phyloP scores from a whole-genome alignment of 2,113 vertebrate species.

The Steatornis caripensis region DNA sequence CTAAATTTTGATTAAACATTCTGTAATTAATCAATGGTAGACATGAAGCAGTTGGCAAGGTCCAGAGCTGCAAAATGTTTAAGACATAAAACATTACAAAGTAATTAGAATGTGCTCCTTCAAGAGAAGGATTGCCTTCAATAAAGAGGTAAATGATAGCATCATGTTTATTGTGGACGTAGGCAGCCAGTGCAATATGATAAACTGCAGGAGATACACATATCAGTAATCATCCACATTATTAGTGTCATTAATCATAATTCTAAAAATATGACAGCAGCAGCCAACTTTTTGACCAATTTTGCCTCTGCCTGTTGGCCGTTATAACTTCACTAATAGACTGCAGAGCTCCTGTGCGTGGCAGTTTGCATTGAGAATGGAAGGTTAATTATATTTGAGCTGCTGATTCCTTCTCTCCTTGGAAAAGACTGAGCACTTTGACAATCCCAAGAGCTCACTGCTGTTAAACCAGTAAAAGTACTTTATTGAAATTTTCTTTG shows the following conservation, averaged over 20 bases:
- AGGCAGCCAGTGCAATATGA: slow-evolving; percentile 86
- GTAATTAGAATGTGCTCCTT: slow-evolving; percentile 84
- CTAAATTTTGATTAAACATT: slow-evolving; percentile 89
- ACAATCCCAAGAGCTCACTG: slow-evolving; percentile 77
- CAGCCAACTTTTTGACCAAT: slow-evolving; percentile 83
- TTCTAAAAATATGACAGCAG: slow-evolving; percentile 85
- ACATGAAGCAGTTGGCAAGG: slow-evolving; percentile 81
- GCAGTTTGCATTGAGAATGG: slow-evolving; percentile 87
- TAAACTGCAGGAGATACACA: slow-evolving; percentile 86
- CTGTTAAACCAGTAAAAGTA: slow-evolving; percentile 81
- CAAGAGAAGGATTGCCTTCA: slow-evolving; percentile 84
- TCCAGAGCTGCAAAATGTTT: slow-evolving; percentile 84
- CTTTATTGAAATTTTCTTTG: slow-evolving; percentile 86
- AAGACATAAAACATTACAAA: slow-evolving; percentile 88
- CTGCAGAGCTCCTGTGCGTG: slow-evolving; percentile 77
- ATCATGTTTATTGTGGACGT: slow-evolving; percentile 88
- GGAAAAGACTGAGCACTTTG: slow-evolving; percentile 81
- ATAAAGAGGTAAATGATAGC: slow-evolving; percentile 88
- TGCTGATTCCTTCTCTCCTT: slow-evolving; percentile 83
- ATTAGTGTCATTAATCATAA: slow-evolving; percentile 94
- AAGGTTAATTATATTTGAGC: slow-evolving; percentile 97
- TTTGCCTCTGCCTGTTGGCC: slow-evolving; percentile 80
- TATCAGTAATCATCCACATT: slow-evolving; percentile 89
- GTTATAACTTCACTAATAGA: slow-evolving; percentile 84
- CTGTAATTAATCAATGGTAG: slow-evolving; percentile 85